Conservation (phyloP, 2,888 invertebrate genomes). For the Exocentrus adspersus region DNA sequence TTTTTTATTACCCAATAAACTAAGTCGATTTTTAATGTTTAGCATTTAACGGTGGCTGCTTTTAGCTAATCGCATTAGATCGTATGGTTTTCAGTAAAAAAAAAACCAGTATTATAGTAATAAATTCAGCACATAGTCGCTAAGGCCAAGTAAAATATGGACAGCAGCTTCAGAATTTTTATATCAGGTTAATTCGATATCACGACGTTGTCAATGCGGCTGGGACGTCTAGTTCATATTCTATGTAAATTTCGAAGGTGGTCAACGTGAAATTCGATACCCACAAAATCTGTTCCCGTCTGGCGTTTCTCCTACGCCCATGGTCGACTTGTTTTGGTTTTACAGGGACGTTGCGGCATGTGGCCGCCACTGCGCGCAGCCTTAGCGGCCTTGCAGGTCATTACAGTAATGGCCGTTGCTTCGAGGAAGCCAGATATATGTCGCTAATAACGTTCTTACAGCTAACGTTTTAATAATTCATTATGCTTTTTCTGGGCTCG, state of each 20-base stretch:
- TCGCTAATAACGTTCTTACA: conserved; percentile 40
- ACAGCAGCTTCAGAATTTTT: too few relatives aligned
- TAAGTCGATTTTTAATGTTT: too few relatives aligned
- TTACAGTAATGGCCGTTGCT: conserved; percentile 39
- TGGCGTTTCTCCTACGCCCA: conserved; percentile 7
- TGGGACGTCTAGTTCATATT: neutral
- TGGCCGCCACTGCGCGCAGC: conserved; percentile 30
- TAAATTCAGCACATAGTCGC: too few relatives aligned
- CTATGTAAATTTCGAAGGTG: neutral
- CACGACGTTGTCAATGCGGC: too few relatives aligned
- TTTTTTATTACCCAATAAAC: too few relatives aligned
- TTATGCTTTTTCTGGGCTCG: conserved; percentile 36
- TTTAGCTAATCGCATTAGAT: too few relatives aligned
- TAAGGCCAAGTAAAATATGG: too few relatives aligned
- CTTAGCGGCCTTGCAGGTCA: conserved; percentile 36
- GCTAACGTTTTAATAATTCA: conserved; percentile 40
- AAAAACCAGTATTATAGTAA: too few relatives aligned
- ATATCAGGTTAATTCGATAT: too few relatives aligned
- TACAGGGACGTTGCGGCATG: conserved; percentile 35
- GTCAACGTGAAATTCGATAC: neutral
- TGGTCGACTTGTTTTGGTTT: conserved; percentile 35
- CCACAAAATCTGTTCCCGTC: neutral
- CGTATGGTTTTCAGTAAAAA: too few relatives aligned
- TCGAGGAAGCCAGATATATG: conserved; percentile 39
- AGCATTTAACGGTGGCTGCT: too few relatives aligned